These are phyloP conservation scores for Galago senegalensis DNA, from an alignment of 2,797 vertebrate genomes.

Conservation along the genomic window DNA sequence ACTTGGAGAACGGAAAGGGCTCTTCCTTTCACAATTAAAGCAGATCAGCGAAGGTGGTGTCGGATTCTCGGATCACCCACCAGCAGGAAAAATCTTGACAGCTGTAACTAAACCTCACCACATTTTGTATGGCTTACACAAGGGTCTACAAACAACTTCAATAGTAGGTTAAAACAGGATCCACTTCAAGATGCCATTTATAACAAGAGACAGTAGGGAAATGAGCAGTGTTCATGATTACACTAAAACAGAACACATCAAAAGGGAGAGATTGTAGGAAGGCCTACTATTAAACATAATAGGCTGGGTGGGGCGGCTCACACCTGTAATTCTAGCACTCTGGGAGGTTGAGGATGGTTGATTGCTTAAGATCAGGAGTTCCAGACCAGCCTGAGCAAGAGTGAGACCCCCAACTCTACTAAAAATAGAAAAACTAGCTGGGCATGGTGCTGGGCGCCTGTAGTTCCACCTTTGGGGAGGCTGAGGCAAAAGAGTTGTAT, in stretches of 20 bases:
- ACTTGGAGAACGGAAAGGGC: constrained; percentile 8
- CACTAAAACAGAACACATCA: constrained; percentile 58
- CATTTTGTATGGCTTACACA: constrained; percentile 64
- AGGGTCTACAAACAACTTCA: constrained; percentile 78
- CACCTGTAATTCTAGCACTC: too few species aligned
- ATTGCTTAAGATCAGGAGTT: too few species aligned
- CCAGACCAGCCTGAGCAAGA: too few species aligned
- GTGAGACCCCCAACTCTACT: too few species aligned
- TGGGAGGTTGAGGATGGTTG: too few species aligned
- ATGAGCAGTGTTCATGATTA: constrained; percentile 78
- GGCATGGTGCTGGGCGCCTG: too few species aligned
- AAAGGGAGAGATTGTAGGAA: not conserved
- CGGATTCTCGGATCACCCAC: constrained; percentile 24
- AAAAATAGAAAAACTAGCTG: too few species aligned
- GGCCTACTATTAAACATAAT: not conserved
- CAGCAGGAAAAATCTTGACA: constrained; percentile 75
- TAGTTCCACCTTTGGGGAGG: too few species aligned
- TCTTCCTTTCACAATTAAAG: constrained; percentile 45
- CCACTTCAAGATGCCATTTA: constrained; percentile 78
- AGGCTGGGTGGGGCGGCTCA: too few species aligned
- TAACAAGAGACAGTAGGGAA: constrained; percentile 80
- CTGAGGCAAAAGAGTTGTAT: too few species aligned
- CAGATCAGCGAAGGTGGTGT: constrained; percentile 75
- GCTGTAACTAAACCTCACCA: not conserved
- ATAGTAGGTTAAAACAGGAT: constrained; percentile 71